phyloP scores from a whole-genome alignment of 2,797 vertebrate species.

The Avahi laniger region DNA sequence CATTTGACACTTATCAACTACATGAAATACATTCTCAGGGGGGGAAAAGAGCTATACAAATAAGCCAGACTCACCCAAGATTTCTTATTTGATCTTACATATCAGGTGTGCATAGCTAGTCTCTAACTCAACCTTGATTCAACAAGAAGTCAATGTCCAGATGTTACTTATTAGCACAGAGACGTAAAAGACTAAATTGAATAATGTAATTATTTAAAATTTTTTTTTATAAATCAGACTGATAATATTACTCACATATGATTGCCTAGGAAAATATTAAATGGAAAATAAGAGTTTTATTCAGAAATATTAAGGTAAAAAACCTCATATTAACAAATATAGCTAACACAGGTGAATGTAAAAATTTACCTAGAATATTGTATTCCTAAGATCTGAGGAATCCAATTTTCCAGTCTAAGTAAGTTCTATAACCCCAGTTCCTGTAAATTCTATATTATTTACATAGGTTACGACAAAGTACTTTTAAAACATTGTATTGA shows the following conservation, averaged over 20 bases:
- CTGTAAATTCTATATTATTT: slow-evolving; percentile 29
- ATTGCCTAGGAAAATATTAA: slow-evolving; percentile 39
- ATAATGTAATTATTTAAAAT: neutral
- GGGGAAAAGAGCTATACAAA: neutral
- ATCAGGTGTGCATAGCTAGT: neutral
- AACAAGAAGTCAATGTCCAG: neutral
- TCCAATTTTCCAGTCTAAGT: slow-evolving; percentile 43
- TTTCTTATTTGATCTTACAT: slow-evolving; percentile 24
- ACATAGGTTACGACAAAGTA: slow-evolving; percentile 43
- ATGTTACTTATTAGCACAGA: neutral
- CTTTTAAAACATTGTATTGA: slow-evolving; percentile 43
- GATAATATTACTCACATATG: slow-evolving; percentile 44
- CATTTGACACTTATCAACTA: neutral
- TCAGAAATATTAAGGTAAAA: slow-evolving; percentile 47
- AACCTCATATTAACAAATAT: neutral
- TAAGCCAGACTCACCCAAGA: slow-evolving; percentile 32
- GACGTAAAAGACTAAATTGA: slow-evolving; percentile 33
- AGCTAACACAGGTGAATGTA: neutral
- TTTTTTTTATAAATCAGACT: neutral
- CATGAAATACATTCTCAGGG: slow-evolving; percentile 29
- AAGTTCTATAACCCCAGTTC: slow-evolving; percentile 24
- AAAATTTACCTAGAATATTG: neutral
- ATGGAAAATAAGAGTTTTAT: neutral
- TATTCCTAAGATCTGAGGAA: neutral
- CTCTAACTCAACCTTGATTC: neutral